phyloP scores from a whole-genome alignment of 92 coral and sea anemone species.

The Blastomussa wellsi region DNA sequence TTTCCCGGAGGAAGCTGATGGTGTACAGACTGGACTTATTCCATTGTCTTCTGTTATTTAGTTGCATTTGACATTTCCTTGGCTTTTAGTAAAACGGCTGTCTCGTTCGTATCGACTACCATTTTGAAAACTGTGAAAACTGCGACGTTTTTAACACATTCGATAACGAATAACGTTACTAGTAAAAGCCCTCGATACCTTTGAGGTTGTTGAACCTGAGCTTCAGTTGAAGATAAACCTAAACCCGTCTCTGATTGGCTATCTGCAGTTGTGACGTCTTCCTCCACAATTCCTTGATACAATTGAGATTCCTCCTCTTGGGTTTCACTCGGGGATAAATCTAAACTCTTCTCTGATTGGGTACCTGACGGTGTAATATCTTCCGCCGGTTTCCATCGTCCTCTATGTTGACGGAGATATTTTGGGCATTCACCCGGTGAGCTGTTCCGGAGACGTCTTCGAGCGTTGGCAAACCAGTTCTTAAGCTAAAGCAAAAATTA shows the following conservation, averaged over 20 bases:
- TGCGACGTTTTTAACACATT: background rate
- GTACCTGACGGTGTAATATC: background rate
- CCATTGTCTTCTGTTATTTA: too few relatives aligned
- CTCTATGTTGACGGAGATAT: background rate
- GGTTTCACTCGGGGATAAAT: background rate
- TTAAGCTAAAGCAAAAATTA: background rate
- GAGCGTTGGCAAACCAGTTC: conserved; percentile 39
- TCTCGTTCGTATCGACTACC: background rate
- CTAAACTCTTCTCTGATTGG: background rate
- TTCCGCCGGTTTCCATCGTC: background rate
- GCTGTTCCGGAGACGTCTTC: conserved; percentile 36
- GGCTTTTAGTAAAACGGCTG: background rate
- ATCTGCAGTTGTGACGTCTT: background rate
- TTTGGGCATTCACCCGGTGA: background rate
- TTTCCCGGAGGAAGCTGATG: too few relatives aligned
- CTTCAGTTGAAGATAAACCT: background rate
- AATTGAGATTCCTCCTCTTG: background rate
- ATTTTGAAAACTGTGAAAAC: background rate
- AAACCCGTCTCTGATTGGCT: background rate
- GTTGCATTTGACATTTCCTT: background rate
- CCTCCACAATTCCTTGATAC: background rate
- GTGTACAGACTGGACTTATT: too few relatives aligned
- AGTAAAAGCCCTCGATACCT: conserved; percentile 3
- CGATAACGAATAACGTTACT: background rate
- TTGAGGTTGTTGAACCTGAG: background rate